phyloP scores from a whole-genome alignment of 2,888 invertebrate genomes.

The Apotomis betuletana region DNA sequence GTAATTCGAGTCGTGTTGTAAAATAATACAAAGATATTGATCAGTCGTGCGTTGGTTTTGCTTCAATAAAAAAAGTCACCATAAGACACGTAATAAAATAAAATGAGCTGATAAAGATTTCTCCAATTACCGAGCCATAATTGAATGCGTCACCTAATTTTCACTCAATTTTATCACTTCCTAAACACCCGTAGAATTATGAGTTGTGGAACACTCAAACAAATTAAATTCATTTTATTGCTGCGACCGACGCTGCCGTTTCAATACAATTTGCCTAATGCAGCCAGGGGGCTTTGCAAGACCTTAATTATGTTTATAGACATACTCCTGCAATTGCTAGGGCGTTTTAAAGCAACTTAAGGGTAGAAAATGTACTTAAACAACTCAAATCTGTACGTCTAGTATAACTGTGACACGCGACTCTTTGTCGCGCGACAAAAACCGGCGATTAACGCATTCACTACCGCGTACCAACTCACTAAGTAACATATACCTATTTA shows the following conservation, averaged over 20 bases:
- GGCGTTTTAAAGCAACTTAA: conserved; percentile 45
- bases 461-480: no score
- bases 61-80: no score
- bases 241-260: conserved; percentile 64
- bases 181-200: conserved; percentile 37
- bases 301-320: conserved; percentile 37
- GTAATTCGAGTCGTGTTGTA: no score
- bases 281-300: conserved; percentile 64
- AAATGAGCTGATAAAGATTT: background rate
- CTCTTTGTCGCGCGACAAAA: no score
- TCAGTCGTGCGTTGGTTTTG: no score
- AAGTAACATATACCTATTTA: no score
- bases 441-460: no score
- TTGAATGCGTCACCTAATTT: background rate
- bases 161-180: conserved; percentile 27
- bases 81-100: no score
- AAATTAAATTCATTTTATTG: conserved; percentile 74
- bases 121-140: background rate
- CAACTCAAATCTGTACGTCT: no score
- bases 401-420: no score
- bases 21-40: no score
- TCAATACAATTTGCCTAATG: conserved; percentile 76
- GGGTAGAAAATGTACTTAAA: background rate
- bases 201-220: conserved; percentile 58
- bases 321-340: conserved; percentile 44